phyloP scores from a whole-genome alignment of 2,888 invertebrate species.

The Meliscaeva auricollis region DNA sequence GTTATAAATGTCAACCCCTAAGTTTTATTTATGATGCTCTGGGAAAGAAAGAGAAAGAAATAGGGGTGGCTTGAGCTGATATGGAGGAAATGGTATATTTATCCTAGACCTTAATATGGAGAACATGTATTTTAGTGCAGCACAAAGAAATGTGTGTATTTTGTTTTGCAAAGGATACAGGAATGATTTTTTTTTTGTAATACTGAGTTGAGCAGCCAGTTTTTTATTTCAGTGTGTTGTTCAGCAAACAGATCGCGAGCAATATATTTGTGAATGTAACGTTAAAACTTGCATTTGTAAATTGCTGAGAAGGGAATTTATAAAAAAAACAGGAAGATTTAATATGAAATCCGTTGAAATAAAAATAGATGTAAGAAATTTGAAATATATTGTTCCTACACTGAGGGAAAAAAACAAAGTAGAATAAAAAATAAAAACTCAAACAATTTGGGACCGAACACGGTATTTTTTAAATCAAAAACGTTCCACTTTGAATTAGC shows the following conservation, averaged over 20 bases:
- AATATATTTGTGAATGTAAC: conserved; percentile 22
- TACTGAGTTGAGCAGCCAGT: no score
- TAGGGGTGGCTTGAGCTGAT: not conserved
- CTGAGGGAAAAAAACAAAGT: no score
- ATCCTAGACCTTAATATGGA: conserved; percentile 65
- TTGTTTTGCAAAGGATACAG: conserved; percentile 20
- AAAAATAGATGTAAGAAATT: not conserved
- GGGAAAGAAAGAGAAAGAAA: not conserved
- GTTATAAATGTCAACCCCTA: conserved; percentile 69
- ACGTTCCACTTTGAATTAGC: no score
- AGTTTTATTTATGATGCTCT: conserved; percentile 69
- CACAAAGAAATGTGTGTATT: conserved; percentile 43
- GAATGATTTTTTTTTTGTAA: conserved; percentile 36
- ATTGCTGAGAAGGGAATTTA: not conserved
- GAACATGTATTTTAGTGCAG: conserved; percentile 51
- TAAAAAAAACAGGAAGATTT: not conserved
- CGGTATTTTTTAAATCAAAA: no score
- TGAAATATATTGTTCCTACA: not conserved
- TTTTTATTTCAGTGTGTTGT: not conserved
- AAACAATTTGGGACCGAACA: no score
- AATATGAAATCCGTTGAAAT: not conserved
- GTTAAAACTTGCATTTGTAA: not conserved
- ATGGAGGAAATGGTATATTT: conserved; percentile 54
- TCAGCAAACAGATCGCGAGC: conserved; percentile 32
- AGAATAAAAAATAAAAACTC: no score